Conservation (phyloP, 1,140 invertebrate genomes). For the Lucilia cuprina region DNA sequence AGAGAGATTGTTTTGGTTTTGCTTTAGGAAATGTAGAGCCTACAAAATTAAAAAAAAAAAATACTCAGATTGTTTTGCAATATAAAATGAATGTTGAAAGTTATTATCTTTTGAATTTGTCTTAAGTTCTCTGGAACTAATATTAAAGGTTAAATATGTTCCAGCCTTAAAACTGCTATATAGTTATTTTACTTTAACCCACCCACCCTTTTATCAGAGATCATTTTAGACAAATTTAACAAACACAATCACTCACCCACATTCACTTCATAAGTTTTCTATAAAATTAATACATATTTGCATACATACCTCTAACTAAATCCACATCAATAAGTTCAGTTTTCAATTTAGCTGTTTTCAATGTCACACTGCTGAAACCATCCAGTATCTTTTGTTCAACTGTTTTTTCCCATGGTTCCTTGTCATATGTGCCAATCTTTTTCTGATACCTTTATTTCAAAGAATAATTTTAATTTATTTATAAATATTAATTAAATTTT, state of each 20-base stretch:
- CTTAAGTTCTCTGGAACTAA: too few relatives aligned
- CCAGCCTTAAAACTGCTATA: too few relatives aligned
- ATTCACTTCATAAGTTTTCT: too few relatives aligned
- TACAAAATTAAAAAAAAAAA: slow-evolving; percentile 52
- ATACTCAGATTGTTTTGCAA: neutral
- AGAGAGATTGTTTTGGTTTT: slow-evolving; percentile 87
- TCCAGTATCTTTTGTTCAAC: slow-evolving; percentile 88
- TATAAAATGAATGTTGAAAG: too few relatives aligned
- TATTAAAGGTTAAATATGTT: too few relatives aligned
- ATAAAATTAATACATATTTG: neutral
- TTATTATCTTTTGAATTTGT: too few relatives aligned
- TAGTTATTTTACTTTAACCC: too few relatives aligned
- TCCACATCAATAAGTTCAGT: slow-evolving; percentile 95
- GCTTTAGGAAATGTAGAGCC: slow-evolving; percentile 93
- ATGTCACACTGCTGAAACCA: slow-evolving; percentile 84
- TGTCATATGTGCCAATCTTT: slow-evolving; percentile 95
- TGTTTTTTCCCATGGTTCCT: slow-evolving; percentile 94
- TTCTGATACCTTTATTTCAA: slow-evolving; percentile 79
- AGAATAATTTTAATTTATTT: slow-evolving; percentile 33
- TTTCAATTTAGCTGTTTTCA: slow-evolving; percentile 86
- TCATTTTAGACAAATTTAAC: too few relatives aligned
- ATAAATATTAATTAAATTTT: neutral
- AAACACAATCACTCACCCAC: neutral
- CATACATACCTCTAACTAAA: slow-evolving; percentile 77
- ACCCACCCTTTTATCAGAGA: too few relatives aligned